Percentiles rank a stretch among this genome's conserved stretches.
Conservation (phyloP, 2,888 invertebrate genomes). For the Sericinus montela region DNA sequence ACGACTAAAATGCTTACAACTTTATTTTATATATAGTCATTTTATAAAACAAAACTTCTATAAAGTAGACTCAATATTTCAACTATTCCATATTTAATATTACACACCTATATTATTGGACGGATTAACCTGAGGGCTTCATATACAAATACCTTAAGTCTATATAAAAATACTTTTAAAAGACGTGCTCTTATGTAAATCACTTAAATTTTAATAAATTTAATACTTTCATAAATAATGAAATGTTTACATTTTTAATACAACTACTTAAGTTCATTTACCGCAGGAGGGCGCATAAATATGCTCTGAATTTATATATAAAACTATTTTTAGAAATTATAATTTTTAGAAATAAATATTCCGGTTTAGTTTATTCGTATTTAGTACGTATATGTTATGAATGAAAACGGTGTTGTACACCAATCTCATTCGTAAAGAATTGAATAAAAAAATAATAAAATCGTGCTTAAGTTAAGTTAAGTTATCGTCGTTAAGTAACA, state of each 20-base stretch:
- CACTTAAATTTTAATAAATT: not conserved
- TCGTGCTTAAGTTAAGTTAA: too few species aligned
- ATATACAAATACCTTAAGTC: constrained; percentile 31
- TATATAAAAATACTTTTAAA: too few species aligned
- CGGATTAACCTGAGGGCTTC: constrained; percentile 60
- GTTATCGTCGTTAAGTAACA: too few species aligned
- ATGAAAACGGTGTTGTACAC: too few species aligned
- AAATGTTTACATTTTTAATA: not conserved
- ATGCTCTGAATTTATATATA: too few species aligned
- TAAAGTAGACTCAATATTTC: not conserved
- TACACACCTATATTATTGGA: constrained; percentile 44
- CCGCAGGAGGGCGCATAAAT: not conserved
- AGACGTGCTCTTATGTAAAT: not conserved
- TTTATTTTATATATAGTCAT: not conserved
- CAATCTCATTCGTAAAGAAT: too few species aligned
- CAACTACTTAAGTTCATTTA: not conserved
- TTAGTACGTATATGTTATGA: too few species aligned
- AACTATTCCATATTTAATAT: not conserved
- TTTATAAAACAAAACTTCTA: not conserved
- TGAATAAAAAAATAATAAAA: too few species aligned
- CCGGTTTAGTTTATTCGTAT: too few species aligned
- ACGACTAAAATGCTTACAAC: not conserved
- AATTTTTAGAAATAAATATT: too few species aligned
- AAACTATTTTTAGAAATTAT: too few species aligned
- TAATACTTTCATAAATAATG: not conserved